A percentile compares a stretch with the other conserved stretches of the same genome.
Conservation (phyloP, 2,797 vertebrate species). For the Crypturellus tataupa region DNA sequence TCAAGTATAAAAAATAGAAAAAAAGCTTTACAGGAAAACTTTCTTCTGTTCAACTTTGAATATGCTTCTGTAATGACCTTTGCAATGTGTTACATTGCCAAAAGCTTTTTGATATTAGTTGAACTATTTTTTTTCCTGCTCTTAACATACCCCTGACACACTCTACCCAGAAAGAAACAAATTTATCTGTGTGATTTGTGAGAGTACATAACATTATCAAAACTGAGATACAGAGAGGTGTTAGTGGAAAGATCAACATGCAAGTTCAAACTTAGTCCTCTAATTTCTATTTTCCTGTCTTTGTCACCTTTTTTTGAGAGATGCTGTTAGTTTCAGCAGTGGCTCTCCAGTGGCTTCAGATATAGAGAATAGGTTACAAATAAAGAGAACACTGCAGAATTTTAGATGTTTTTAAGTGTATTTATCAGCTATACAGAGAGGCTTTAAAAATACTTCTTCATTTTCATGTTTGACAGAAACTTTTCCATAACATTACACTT, state of each 20-base stretch:
- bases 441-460: not conserved
- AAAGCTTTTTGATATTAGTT: too few species aligned
- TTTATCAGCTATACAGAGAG: not conserved
- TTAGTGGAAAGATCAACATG: not conserved
- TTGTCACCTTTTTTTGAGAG: not conserved
- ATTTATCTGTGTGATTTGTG: not conserved
- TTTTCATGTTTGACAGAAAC: not conserved
- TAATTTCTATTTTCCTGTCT: not conserved
- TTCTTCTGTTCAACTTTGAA: too few species aligned
- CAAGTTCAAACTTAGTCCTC: not conserved
- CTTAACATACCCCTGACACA: too few species aligned
- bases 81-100: too few species aligned
- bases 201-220: not conserved
- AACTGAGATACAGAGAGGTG: not conserved
- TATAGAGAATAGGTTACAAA: not conserved
- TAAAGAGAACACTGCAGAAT: not conserved
- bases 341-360: not conserved
- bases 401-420: rapidly evolving
- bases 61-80: too few species aligned
- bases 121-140: too few species aligned
- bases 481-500: not conserved
- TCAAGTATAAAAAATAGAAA: not conserved
- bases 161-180: not conserved
- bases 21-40: not conserved
- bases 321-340: not conserved